Evolutionary conservation across 2,888 invertebrate genomes (phyloP).

Genomic region (Eilema depressum): DNA sequence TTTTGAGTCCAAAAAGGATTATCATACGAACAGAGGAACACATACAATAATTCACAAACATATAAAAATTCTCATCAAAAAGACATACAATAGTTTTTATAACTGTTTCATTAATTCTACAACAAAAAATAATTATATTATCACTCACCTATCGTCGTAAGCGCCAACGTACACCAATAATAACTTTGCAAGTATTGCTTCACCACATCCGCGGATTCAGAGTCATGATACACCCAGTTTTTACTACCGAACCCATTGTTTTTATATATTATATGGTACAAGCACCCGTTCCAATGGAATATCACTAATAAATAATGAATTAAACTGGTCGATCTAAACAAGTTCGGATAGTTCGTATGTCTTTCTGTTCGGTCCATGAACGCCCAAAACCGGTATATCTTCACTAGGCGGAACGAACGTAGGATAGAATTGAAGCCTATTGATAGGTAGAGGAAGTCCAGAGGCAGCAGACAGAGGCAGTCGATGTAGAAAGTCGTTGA

Average conservation of each 20-base stretch:
- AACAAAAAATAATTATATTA: neutral
- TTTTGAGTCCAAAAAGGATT: no score
- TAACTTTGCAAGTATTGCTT: conserved; percentile 99
- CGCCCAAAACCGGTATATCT: conserved; percentile 99
- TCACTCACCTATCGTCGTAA: conserved; percentile 95
- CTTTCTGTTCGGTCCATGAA: conserved; percentile 99
- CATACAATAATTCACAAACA: neutral
- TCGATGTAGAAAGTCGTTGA: conserved; percentile 99
- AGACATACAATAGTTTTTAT: neutral
- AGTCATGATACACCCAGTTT: conserved; percentile 96
- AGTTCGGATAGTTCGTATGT: conserved; percentile 99
- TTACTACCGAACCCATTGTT: conserved; percentile 97
- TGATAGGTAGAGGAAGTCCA: conserved; percentile 99
- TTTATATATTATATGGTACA: conserved; percentile 98
- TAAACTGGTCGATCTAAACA: conserved; percentile 96
- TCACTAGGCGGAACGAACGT: conserved; percentile 97
- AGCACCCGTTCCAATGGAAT: conserved; percentile 99
- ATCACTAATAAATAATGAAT: conserved; percentile 99
- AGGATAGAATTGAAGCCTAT: conserved; percentile 98
- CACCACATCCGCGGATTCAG: conserved; percentile 95
- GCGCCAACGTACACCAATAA: conserved; percentile 98
- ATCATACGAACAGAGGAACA: neutral
- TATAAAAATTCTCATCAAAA: neutral
- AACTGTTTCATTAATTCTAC: neutral
- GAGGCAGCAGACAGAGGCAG: conserved; percentile 98